Percentiles rank a stretch among this genome's conserved stretches.
phyloP scores from a whole-genome alignment of 2,888 invertebrate species.

The Eutolmus rufibarbis region DNA sequence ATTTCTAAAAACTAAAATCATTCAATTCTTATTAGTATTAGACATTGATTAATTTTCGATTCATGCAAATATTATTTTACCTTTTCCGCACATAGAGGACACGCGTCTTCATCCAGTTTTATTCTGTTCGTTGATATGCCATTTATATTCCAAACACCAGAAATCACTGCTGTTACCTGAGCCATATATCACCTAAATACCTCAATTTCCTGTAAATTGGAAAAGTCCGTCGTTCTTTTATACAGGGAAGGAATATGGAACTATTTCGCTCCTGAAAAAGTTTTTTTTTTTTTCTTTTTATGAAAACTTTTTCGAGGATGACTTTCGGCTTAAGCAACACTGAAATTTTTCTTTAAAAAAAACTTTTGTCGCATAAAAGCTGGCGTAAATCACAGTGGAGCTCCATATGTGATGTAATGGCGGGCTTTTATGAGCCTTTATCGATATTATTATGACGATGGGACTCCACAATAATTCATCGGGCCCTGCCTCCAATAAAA shows the following conservation, averaged over 20 bases:
- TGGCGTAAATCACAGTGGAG: slow-evolving; percentile 19
- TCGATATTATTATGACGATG: slow-evolving; percentile 22
- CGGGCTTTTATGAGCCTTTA: slow-evolving; percentile 7
- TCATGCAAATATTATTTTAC: background rate
- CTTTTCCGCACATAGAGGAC: background rate
- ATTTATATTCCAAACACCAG: background rate
- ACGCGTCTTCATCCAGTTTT: background rate
- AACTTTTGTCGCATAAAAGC: slow-evolving; percentile 4
- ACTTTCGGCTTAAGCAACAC: background rate
- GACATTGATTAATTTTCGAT: too few relatives aligned
- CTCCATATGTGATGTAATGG: slow-evolving; percentile 7
- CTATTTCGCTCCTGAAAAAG: background rate
- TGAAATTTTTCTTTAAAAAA: slow-evolving; percentile 7
- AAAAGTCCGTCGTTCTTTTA: background rate
- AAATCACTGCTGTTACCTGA: background rate
- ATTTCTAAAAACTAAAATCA: too few relatives aligned
- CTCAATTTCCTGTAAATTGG: background rate
- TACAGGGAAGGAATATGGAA: background rate
- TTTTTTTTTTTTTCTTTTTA: background rate
- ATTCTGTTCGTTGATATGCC: background rate
- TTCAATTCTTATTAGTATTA: background rate
- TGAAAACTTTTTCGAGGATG: background rate
- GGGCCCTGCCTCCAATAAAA: background rate
- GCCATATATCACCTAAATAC: background rate
- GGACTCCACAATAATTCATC: slow-evolving; percentile 15